These are phyloP conservation scores for Amphilophus citrinellus DNA, from an alignment of 2,113 vertebrate genomes.

Conservation along the genomic window DNA sequence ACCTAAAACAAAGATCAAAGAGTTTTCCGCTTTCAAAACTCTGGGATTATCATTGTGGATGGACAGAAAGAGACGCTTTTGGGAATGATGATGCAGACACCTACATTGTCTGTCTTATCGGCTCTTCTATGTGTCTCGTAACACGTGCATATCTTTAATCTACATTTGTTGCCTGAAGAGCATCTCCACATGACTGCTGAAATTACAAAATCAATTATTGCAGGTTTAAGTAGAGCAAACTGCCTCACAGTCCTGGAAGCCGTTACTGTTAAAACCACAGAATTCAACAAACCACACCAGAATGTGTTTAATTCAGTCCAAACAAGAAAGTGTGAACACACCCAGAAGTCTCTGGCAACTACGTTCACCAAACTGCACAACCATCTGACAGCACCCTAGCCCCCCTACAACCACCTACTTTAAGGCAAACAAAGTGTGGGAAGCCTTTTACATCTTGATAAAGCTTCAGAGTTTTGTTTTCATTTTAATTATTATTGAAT, in stretches of 20 bases:
- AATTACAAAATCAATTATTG: background rate
- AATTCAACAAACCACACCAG: background rate
- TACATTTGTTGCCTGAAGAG: background rate
- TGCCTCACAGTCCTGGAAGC: background rate
- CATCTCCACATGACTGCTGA: background rate
- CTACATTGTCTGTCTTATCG: background rate
- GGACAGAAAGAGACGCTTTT: background rate
- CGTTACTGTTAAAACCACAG: conserved; percentile 8
- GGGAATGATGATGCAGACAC: background rate
- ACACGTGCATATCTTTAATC: background rate
- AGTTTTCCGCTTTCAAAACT: too few relatives aligned
- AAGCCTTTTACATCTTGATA: conserved; percentile 2
- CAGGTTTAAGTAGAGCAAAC: conserved; percentile 5
- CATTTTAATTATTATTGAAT: background rate
- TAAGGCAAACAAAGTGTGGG: background rate
- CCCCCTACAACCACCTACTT: background rate
- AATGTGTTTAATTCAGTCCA: conserved; percentile 12
- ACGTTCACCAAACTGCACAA: conserved; percentile 11
- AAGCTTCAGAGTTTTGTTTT: background rate
- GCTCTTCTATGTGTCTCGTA: background rate
- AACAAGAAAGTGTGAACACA: conserved; percentile 10
- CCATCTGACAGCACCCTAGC: background rate
- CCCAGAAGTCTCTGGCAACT: background rate
- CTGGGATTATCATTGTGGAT: too few relatives aligned
- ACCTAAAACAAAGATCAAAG: background rate